Evolutionary conservation across 2,888 invertebrate species (phyloP), one percentile per base, ranked within the genome.

Genomic region (Reticulitermes lucifugus): DNA sequence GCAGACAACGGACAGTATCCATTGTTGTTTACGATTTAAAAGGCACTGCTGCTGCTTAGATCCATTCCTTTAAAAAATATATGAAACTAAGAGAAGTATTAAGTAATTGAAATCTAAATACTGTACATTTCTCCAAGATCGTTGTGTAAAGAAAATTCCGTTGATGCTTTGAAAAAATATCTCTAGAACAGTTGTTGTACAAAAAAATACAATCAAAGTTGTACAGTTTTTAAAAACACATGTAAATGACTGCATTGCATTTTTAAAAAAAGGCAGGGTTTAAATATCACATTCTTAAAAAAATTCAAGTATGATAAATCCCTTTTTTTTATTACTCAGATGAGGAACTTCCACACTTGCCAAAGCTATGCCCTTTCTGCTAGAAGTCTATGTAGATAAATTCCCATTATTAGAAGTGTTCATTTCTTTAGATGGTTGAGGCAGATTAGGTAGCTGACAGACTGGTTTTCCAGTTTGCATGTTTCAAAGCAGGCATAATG

Each of bases 221-320:
- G 84, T 84, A 84, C 84, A 84, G 84, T 84, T 84, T 84, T 84
- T 84, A 84, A 84, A 84, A 75, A 55, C 46, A n/a, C 55, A 59
- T 83, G 75, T 83, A 83, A 83, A 81, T 81, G 43, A 70, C 70
- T 81, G 70, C 43, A 25, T 43, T 81, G 70, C 81, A 70, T 81
- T 81, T 81, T 81, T 60, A 80, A 35, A 81, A 81, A 81, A 41
- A 65, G 70, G 51, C 81, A 81, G 81, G 81, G 81, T 81, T 79
- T 81, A 81, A 81, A 51, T 81, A 81, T 81, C 81, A 51, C 77
- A 77, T 77, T 77, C 51, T 77, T 77, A 46, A 77, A 77, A 35
- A 46, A 77, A n/a, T 41, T 41, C 46, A 75, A 71, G 29, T 71
- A 25, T 29, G 71, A 43, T 75, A 43, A 43, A 75, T 75, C 75